Conservation (phyloP, 2,797 vertebrate genomes). For the Florisuga fusca region DNA sequence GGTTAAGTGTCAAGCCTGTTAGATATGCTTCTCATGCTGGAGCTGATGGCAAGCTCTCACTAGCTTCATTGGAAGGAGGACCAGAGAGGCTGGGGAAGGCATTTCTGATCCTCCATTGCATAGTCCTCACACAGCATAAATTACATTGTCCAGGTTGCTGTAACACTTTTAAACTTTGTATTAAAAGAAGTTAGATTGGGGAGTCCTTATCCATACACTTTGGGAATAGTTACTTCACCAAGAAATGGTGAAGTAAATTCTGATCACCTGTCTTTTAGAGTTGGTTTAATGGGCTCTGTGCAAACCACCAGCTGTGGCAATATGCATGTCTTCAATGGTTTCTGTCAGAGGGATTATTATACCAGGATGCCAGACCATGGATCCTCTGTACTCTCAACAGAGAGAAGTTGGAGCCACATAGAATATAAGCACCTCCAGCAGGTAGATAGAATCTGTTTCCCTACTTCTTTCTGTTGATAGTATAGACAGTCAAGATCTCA, state of each 20-base stretch:
- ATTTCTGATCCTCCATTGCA: constrained; percentile 60
- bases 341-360: background rate
- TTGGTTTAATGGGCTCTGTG: background rate
- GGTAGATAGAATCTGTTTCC: background rate
- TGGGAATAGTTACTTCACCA: background rate
- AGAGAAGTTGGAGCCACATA: background rate
- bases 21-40: background rate
- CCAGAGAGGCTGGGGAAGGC: constrained; percentile 21
- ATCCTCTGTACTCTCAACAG: background rate
- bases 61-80: constrained; percentile 47
- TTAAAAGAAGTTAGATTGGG: background rate
- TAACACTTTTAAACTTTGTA: background rate
- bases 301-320: background rate
- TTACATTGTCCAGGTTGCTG: background rate
- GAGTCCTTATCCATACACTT: background rate
- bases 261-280: background rate
- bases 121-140: constrained; percentile 47
- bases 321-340: background rate
- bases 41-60: background rate
- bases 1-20: background rate
- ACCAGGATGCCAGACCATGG: background rate
- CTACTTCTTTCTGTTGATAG: background rate
- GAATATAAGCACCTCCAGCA: background rate
- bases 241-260: background rate
- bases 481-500: background rate